Evolutionary conservation across 2,797 vertebrate genomes (phyloP).

Genomic region (Micromesistius poutassou): DNA sequence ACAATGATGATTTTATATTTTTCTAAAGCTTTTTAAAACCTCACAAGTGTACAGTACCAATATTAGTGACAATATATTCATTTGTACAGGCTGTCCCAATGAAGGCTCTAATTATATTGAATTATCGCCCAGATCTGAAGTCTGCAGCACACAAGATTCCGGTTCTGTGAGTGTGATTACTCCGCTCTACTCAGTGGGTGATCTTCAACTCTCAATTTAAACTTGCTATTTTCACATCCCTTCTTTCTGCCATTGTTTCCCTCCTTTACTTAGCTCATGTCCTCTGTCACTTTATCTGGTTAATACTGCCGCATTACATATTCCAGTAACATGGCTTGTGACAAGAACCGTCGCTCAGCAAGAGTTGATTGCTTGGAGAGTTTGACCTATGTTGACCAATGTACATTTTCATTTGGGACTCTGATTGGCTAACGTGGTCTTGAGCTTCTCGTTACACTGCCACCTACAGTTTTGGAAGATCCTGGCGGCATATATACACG

Average conservation of each 20-base stretch:
- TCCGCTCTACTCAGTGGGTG: constrained; percentile 15
- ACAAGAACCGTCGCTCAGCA: neutral
- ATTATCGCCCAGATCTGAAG: neutral
- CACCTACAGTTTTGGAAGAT: too few species aligned
- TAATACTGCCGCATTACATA: neutral
- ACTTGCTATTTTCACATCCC: neutral
- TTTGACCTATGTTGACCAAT: too few species aligned
- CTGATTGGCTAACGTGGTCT: too few species aligned
- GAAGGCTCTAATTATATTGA: neutral
- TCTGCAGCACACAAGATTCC: neutral
- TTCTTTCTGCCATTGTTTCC: neutral
- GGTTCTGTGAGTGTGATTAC: neutral
- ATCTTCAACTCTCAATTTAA: constrained; percentile 6
- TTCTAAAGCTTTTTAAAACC: neutral
- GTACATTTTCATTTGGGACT: too few species aligned
- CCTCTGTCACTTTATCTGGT: neutral
- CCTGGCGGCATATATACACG: too few species aligned
- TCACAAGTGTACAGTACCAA: neutral
- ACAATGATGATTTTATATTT: neutral
- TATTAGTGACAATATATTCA: neutral
- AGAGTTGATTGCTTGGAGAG: neutral
- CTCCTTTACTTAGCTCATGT: neutral
- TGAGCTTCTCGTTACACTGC: too few species aligned
- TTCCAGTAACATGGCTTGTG: neutral
- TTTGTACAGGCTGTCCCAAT: neutral